Base-by-base conservation (phyloP, 2,797 vertebrate genomes). In the Oreochromis grahami region DNA sequence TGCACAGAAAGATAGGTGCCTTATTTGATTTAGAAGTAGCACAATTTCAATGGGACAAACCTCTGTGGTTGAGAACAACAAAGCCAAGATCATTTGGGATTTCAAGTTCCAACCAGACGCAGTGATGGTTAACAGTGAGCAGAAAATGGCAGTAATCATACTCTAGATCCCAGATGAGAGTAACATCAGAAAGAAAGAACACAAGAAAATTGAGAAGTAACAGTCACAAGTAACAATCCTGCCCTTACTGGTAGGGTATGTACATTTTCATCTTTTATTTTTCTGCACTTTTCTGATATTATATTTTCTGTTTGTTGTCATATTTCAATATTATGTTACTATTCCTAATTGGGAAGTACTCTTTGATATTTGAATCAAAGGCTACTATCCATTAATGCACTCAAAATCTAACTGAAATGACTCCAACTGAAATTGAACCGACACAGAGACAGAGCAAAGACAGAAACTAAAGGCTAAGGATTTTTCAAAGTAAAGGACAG, bases 401-500 rank as follows among this genome's bases (percentile, higher is more conserved):
- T 93, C 81, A 36, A 84, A 77, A 19, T 68, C 32, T 83, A 88
- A 89, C 55, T 88, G 79, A 89, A 87, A 80, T 76, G 26, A 86
- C 88, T 91, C 43, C 26, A 72, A 81, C 19, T 85, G 80, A 82
- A 93, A 85, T 70, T 82, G 82, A 84, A 83, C n/a, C 53, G 78
- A 78, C 70, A 79, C 14, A 85, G 52, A 83, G 56, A 85, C 50
- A 34, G 81, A 84, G 53, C 32, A 74, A 84, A 86, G 76, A 72
- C 84, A 88, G 77, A 90, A 91, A 91, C 83, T 86, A 79, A 82
- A 86, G 60, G 79, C 80, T 78, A 9, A 78, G 87, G 86, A 79
- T 88, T 93, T 92, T 77, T 86, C 86, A 77, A 87, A 84, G 89
- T 84, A 87, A 87, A 91, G 92, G 94, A 93, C 89, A 19, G 84